Evolutionary conservation across 2,113 vertebrate species (phyloP).

Genomic region (Sclerurus mexicanus): DNA sequence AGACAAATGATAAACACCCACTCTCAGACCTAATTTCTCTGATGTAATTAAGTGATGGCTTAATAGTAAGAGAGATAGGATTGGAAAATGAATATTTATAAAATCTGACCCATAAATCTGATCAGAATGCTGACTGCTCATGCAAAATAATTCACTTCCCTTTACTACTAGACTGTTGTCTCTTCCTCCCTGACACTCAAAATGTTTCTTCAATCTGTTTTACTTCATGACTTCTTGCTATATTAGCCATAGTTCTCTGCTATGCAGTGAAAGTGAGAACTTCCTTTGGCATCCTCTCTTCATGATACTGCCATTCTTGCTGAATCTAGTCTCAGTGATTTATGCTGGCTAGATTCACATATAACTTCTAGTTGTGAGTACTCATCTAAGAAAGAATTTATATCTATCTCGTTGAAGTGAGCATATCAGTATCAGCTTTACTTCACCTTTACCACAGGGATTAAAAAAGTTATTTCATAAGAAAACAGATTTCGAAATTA

Average conservation of each 20-base stretch:
- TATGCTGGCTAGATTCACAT: neutral
- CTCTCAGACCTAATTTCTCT: neutral
- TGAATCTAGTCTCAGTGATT: neutral
- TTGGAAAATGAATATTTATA: neutral
- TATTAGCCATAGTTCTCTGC: constrained; percentile 5
- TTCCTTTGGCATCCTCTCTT: constrained; percentile 1
- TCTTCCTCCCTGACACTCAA: neutral
- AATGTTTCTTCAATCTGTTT: constrained; percentile 45
- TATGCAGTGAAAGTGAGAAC: constrained; percentile 26
- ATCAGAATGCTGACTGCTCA: neutral
- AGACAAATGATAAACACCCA: neutral
- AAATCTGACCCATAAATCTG: neutral
- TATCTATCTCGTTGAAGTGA: neutral
- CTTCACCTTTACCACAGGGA: neutral
- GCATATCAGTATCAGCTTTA: neutral
- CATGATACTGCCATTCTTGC: neutral
- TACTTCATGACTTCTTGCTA: neutral
- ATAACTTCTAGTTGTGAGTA: neutral
- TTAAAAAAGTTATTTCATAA: neutral
- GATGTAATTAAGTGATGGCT: neutral
- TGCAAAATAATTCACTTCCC: neutral
- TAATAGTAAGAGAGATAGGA: neutral
- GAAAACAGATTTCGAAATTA: neutral
- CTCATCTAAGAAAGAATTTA: neutral
- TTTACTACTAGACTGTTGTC: neutral